A percentile compares a stretch with the other conserved stretches of the same genome.
phyloP scores from a whole-genome alignment of 2,888 invertebrate species.

The Leptura quadrifasciata region DNA sequence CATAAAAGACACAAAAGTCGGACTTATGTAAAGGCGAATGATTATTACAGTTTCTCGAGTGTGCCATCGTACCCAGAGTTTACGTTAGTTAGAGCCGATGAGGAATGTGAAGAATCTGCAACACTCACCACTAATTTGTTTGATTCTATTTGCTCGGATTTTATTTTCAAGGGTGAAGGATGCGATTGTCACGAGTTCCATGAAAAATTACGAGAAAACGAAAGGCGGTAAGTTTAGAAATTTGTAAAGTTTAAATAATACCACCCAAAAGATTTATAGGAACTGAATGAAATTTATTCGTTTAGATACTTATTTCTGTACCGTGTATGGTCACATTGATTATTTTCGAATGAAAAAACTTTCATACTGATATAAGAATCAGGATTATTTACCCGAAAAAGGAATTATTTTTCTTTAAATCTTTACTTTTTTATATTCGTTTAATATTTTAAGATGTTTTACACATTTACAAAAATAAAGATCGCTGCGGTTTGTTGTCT shows the following conservation, averaged over 20 bases:
- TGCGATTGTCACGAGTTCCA: slow-evolving; percentile 56
- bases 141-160: slow-evolving; percentile 55
- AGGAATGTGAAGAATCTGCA: slow-evolving; percentile 52
- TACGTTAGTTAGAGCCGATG: slow-evolving; percentile 52
- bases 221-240: slow-evolving; percentile 50
- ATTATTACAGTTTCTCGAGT: slow-evolving; percentile 50
- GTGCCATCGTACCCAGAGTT: slow-evolving; percentile 61
- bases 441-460: too few relatives aligned
- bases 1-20: slow-evolving; percentile 58
- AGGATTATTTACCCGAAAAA: too few relatives aligned
- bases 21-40: slow-evolving; percentile 62
- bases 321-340: too few relatives aligned
- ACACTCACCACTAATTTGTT: slow-evolving; percentile 55
- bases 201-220: slow-evolving; percentile 50
- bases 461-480: too few relatives aligned
- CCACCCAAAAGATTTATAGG: too few relatives aligned
- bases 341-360: too few relatives aligned
- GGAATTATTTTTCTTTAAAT: too few relatives aligned
- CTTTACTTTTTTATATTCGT: too few relatives aligned
- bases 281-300: too few relatives aligned
- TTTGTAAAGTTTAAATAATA: background rate
- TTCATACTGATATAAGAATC: too few relatives aligned
- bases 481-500: too few relatives aligned
- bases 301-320: too few relatives aligned
- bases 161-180: slow-evolving; percentile 55